Conservation (phyloP, 2,797 vertebrate genomes). For the Crenuchus spilurus region DNA sequence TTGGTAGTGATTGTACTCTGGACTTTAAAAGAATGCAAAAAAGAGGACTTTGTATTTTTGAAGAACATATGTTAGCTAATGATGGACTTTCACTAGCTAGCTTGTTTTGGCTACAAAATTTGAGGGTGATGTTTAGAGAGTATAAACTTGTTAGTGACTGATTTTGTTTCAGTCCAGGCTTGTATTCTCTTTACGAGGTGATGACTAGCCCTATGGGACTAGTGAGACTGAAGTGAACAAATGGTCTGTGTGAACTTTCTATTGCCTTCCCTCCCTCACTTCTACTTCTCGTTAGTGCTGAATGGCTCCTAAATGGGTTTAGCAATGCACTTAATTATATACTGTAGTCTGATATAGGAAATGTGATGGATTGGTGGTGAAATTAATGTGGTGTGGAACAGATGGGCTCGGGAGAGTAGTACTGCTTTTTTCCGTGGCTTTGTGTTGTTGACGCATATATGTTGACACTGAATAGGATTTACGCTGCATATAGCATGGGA, state of each 20-base stretch:
- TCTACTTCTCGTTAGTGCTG: constrained; percentile 5
- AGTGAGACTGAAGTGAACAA: background rate
- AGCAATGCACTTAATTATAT: constrained; percentile 47
- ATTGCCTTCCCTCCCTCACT: constrained; percentile 16
- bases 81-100: no score
- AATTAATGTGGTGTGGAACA: constrained; percentile 50
- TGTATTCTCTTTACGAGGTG: no score
- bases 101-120: no score
- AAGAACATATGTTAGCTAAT: no score
- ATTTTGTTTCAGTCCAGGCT: no score
- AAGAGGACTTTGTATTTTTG: no score
- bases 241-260: constrained; percentile 9
- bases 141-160: no score
- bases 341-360: constrained; percentile 25
- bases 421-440: background rate
- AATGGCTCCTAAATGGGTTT: constrained; percentile 36
- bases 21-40: no score
- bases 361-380: constrained; percentile 38
- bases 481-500: background rate
- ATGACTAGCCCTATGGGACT: no score
- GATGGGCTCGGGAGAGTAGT: constrained; percentile 41
- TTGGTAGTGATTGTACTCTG: no score
- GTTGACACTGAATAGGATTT: constrained; percentile 4
- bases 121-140: no score
- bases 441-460: background rate